Conservation (phyloP, 2,888 invertebrate genomes). For the Mamestra brassicae region DNA sequence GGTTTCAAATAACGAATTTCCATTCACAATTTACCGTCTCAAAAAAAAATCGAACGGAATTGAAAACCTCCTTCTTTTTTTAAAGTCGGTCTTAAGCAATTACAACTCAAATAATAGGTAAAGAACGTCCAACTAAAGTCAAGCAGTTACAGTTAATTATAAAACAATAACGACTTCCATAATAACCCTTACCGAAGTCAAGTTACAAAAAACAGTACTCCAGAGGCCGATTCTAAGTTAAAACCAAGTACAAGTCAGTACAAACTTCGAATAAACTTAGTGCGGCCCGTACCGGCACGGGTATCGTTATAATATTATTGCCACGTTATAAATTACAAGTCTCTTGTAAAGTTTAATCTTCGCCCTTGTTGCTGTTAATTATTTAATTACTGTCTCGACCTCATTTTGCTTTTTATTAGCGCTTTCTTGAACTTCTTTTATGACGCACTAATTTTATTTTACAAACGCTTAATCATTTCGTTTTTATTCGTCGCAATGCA, state of each 20-base stretch:
- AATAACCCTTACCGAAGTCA: background rate
- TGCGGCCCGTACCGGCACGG: background rate
- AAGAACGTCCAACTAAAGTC: background rate
- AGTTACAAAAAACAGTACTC: background rate
- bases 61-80: no score
- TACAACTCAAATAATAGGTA: background rate
- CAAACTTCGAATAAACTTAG: conserved; percentile 18
- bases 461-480: background rate
- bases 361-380: conserved; percentile 32
- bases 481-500: background rate
- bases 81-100: no score
- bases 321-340: conserved; percentile 19
- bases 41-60: no score
- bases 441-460: background rate
- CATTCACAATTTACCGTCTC: no score
- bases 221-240: conserved; percentile 8
- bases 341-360: conserved; percentile 33
- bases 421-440: background rate
- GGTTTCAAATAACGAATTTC: no score
- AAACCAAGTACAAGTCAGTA: conserved; percentile 7
- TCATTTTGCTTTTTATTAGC: conserved; percentile 10
- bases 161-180: background rate
- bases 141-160: background rate
- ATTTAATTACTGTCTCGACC: conserved; percentile 24
- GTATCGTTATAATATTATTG: conserved; percentile 30